phyloP scores from a whole-genome alignment of 2,113 vertebrate species.

The Myiozetetes cayanensis region DNA sequence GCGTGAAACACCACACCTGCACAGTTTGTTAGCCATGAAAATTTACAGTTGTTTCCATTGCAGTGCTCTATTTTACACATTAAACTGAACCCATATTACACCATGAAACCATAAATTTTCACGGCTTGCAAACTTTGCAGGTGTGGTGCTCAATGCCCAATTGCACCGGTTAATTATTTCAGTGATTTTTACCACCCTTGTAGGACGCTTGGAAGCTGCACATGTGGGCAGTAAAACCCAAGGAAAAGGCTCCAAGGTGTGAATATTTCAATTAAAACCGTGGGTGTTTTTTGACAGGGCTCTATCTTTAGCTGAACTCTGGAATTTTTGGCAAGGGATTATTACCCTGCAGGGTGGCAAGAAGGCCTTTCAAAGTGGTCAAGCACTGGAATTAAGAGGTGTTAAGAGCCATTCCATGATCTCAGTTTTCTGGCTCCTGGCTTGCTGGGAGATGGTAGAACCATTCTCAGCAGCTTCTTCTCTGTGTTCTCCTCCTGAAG shows the following conservation, averaged over 20 bases:
- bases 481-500: background rate
- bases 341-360: background rate
- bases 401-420: background rate
- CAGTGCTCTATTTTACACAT: constrained; percentile 33
- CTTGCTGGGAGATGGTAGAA: background rate
- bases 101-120: constrained; percentile 51
- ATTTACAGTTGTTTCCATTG: constrained; percentile 30
- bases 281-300: background rate
- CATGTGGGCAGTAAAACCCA: background rate
- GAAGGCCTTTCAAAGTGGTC: background rate
- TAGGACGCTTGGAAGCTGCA: background rate
- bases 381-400: background rate
- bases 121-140: constrained; percentile 46
- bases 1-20: constrained; percentile 44
- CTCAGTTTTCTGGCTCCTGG: background rate
- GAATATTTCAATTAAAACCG: background rate
- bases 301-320: background rate
- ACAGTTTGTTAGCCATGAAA: constrained; percentile 40
- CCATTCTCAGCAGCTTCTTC: background rate
- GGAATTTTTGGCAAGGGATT: background rate
- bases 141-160: constrained; percentile 39
- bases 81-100: background rate
- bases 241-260: background rate
- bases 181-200: constrained; percentile 1
- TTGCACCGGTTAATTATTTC: constrained; percentile 60